These are phyloP conservation scores for Maniola hyperantus DNA, from an alignment of 2,888 invertebrate genomes.

Conservation along the genomic window DNA sequence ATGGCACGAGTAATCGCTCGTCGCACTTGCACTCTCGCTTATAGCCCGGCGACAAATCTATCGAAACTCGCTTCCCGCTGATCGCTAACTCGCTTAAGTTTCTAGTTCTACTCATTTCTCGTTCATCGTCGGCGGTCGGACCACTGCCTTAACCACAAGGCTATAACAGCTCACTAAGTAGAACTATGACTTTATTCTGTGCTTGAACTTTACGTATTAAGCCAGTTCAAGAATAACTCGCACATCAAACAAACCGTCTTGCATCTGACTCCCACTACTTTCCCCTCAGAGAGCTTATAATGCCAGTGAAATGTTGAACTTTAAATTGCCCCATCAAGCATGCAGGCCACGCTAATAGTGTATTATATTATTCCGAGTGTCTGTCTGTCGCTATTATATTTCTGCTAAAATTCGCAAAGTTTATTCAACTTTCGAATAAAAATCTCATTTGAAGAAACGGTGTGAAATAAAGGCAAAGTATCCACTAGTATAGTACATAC, in stretches of 20 bases:
- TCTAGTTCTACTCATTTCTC: no score
- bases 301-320: neutral
- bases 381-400: neutral
- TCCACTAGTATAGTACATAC: no score
- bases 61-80: no score
- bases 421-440: neutral
- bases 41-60: no score
- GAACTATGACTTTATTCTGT: no score
- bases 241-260: conserved; percentile 3
- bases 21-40: no score
- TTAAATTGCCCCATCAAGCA: conserved; percentile 6
- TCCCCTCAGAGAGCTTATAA: neutral
- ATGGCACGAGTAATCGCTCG: no score
- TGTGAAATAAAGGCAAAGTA: no score
- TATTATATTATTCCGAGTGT: neutral
- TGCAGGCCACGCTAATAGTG: neutral
- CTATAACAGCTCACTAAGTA: no score
- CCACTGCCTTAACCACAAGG: no score
- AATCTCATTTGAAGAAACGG: neutral
- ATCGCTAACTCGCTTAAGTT: no score
- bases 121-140: no score
- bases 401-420: neutral
- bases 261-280: conserved; percentile 10
- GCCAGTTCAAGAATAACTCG: neutral
- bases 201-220: neutral